These are phyloP conservation scores for Gavialis gangeticus DNA, from an alignment of 2,113 vertebrate genomes.

Conservation along the genomic window DNA sequence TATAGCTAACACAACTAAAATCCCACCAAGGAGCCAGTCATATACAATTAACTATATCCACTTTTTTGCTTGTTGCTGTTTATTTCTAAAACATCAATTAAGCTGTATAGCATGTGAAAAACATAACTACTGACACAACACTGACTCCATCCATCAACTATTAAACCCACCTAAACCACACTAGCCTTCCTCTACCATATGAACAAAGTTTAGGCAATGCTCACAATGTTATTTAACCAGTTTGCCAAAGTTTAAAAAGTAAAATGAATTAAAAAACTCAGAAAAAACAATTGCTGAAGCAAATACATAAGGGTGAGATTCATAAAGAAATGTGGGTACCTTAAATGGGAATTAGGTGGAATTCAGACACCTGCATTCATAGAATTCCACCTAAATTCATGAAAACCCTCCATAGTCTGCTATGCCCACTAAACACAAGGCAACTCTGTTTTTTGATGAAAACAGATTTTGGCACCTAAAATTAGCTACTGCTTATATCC, in stretches of 20 bases:
- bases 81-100: not conserved
- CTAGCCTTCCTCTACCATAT: not conserved
- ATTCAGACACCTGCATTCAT: too few species aligned
- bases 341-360: too few species aligned
- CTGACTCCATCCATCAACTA: not conserved
- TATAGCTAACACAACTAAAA: not conserved
- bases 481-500: too few species aligned
- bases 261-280: not conserved
- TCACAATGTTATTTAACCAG: not conserved
- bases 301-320: too few species aligned
- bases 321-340: too few species aligned
- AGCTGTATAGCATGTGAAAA: not conserved
- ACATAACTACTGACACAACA: not conserved
- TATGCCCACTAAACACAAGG: too few species aligned
- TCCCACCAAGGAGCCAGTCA: not conserved
- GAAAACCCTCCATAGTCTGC: too few species aligned
- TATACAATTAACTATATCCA: not conserved
- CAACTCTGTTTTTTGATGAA: too few species aligned
- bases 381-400: too few species aligned
- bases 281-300: not conserved
- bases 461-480: too few species aligned
- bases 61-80: conserved; percentile 2
- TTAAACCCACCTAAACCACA: not conserved
- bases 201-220: not conserved
- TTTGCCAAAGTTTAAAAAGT: not conserved